Evolutionary conservation across 2,113 vertebrate species (phyloP).

Genomic region (Channa argus): DNA sequence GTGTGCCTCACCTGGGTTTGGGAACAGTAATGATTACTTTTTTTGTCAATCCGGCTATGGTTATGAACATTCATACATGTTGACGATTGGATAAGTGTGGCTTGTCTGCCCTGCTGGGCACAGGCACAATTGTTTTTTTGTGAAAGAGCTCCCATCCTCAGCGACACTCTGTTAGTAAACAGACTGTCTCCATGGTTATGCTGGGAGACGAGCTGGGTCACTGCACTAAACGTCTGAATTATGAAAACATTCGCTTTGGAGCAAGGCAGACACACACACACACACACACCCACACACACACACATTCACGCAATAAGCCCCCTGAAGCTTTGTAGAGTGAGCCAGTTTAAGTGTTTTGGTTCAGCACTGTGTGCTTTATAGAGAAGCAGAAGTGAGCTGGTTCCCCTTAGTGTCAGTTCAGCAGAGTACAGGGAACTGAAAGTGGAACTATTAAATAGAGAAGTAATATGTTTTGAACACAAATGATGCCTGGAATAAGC

Average conservation of each 20-base stretch:
- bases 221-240: conserved; percentile 65
- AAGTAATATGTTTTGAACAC: conserved; percentile 42
- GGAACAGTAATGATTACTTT: conserved; percentile 36
- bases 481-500: neutral
- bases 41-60: neutral
- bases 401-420: conserved; percentile 16
- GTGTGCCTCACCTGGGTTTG: conserved; percentile 13
- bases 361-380: conserved; percentile 11
- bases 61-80: conserved; percentile 8
- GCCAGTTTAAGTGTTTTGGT: conserved; percentile 27
- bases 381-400: conserved; percentile 62
- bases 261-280: conserved; percentile 21
- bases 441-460: conserved; percentile 25
- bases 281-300: conserved; percentile 2
- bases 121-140: conserved; percentile 63
- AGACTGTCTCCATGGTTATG: conserved; percentile 67
- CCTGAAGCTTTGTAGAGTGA: conserved; percentile 26
- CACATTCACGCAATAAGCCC: neutral
- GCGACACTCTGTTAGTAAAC: conserved; percentile 52
- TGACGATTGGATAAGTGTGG: conserved; percentile 14
- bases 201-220: conserved; percentile 50
- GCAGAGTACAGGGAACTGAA: conserved; percentile 43
- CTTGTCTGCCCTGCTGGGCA: conserved; percentile 53
- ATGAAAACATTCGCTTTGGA: conserved; percentile 63
- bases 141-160: conserved; percentile 46